phyloP scores from a whole-genome alignment of 1,140 invertebrate species.

The Drosophila obscura region DNA sequence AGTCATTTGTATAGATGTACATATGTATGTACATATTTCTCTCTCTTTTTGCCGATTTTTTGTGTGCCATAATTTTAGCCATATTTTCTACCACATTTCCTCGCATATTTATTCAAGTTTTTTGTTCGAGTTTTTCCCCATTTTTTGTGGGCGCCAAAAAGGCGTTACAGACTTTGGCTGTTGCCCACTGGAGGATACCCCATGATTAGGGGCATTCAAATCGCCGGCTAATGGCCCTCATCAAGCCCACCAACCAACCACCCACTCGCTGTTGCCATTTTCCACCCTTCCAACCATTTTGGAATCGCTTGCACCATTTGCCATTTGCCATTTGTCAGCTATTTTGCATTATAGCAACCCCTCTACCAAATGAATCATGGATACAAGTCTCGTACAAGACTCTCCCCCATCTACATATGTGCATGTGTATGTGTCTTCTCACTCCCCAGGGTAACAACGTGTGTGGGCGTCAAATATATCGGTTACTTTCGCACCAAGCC shows the following conservation, averaged over 20 bases:
- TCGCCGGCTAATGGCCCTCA: slow-evolving; percentile 46
- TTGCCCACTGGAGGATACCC: slow-evolving; percentile 20
- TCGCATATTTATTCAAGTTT: slow-evolving; percentile 4
- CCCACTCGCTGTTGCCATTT: not conserved
- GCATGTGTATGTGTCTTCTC: not conserved
- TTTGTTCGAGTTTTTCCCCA: slow-evolving; percentile 29
- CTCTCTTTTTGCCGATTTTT: slow-evolving; percentile 7
- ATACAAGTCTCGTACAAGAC: not conserved
- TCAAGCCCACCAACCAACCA: slow-evolving; percentile 26
- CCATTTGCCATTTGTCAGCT: slow-evolving; percentile 60
- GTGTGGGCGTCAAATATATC: slow-evolving; percentile 75
- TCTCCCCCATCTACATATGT: too few relatives aligned
- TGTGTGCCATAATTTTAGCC: slow-evolving; percentile 6
- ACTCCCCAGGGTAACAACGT: slow-evolving; percentile 46
- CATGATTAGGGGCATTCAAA: slow-evolving; percentile 50
- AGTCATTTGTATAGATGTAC: slow-evolving; percentile 56
- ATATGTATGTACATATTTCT: slow-evolving; percentile 50
- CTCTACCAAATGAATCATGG: slow-evolving; percentile 2
- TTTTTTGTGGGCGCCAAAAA: slow-evolving; percentile 56
- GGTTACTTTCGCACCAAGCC: slow-evolving; percentile 44
- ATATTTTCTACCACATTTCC: not conserved
- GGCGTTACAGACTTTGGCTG: slow-evolving; percentile 43
- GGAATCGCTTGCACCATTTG: slow-evolving; percentile 33
- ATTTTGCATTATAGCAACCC: slow-evolving; percentile 51
- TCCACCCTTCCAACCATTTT: slow-evolving; percentile 33